A percentile compares a stretch with the other conserved stretches of the same genome.
Conservation (phyloP, 2,797 vertebrate genomes). For the Sparidentex hasta region DNA sequence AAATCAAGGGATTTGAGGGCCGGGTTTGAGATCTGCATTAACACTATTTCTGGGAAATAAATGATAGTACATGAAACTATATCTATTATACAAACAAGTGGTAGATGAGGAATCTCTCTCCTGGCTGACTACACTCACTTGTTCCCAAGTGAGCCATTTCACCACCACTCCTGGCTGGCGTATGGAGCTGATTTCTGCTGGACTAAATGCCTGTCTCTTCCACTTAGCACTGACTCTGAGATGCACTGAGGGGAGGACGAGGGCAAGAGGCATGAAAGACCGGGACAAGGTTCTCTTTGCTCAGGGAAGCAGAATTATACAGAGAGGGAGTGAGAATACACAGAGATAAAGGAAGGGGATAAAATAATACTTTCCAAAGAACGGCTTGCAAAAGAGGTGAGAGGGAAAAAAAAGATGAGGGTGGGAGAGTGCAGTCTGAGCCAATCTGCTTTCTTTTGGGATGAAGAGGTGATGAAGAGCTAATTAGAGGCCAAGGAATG, state of each 20-base stretch:
- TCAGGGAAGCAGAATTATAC: constrained; percentile 4
- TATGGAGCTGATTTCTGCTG: constrained; percentile 65
- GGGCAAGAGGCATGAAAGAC: constrained; percentile 3
- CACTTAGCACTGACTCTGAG: constrained; percentile 51
- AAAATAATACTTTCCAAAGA: constrained; percentile 1
- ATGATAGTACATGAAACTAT: constrained; percentile 18
- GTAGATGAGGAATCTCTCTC: constrained; percentile 19
- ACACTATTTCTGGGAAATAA: constrained; percentile 28
- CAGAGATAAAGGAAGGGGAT: neutral
- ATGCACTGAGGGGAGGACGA: constrained; percentile 38
- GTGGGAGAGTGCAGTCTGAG: constrained; percentile 19
- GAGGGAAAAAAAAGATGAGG: neutral
- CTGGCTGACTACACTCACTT: constrained; percentile 27
- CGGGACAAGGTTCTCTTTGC: neutral
- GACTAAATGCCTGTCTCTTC: constrained; percentile 73
- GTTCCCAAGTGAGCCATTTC: constrained; percentile 50
- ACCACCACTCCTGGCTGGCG: constrained; percentile 30
- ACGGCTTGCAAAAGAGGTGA: neutral
- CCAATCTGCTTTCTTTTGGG: constrained; percentile 24
- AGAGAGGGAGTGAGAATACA: constrained; percentile 1
- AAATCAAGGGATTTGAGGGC: neutral
- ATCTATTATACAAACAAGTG: constrained; percentile 31
- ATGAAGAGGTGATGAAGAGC: constrained; percentile 54
- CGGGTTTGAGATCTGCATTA: constrained; percentile 8
- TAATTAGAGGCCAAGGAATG: constrained; percentile 46